Evolutionary conservation across 2,113 vertebrate genomes (phyloP).

Genomic region (Pachycephala philippinensis): DNA sequence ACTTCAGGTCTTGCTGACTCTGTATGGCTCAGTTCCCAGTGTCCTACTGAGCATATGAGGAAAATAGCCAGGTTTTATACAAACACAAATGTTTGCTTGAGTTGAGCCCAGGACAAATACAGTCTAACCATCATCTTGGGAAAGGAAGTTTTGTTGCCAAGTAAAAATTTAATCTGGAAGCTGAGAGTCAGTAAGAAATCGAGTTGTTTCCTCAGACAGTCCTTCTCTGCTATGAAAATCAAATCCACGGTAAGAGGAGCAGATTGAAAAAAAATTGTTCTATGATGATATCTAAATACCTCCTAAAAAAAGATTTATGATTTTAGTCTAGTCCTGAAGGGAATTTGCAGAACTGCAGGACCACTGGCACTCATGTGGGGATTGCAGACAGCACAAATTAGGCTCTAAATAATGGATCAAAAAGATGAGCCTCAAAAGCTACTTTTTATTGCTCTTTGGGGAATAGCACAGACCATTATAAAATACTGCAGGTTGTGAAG

Average conservation of each 20-base stretch:
- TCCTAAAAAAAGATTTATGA: slow-evolving; percentile 32
- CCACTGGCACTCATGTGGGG: slow-evolving; percentile 28
- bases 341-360: slow-evolving; percentile 19
- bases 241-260: slow-evolving; percentile 30
- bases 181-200: slow-evolving; percentile 62
- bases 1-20: slow-evolving; percentile 44
- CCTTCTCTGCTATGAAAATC: slow-evolving; percentile 51
- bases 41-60: slow-evolving; percentile 51
- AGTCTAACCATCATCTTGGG: slow-evolving; percentile 54
- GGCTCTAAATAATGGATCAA: slow-evolving; percentile 60
- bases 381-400: slow-evolving; percentile 46
- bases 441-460: slow-evolving; percentile 29
- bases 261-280: slow-evolving; percentile 39
- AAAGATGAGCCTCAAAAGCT: slow-evolving; percentile 50
- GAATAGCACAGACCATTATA: slow-evolving; percentile 11
- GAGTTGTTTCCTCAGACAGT: slow-evolving; percentile 40
- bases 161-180: slow-evolving; percentile 66
- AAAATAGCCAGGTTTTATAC: slow-evolving; percentile 64
- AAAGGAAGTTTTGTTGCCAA: slow-evolving; percentile 72
- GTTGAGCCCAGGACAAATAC: slow-evolving; percentile 58
- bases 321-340: slow-evolving; percentile 43
- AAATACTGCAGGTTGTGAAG: slow-evolving; percentile 29
- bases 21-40: slow-evolving; percentile 53
- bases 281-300: slow-evolving; percentile 32
- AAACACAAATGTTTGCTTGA: slow-evolving; percentile 70